Conservation (phyloP, 2,113 vertebrate genomes). For the Epinephelus moara region DNA sequence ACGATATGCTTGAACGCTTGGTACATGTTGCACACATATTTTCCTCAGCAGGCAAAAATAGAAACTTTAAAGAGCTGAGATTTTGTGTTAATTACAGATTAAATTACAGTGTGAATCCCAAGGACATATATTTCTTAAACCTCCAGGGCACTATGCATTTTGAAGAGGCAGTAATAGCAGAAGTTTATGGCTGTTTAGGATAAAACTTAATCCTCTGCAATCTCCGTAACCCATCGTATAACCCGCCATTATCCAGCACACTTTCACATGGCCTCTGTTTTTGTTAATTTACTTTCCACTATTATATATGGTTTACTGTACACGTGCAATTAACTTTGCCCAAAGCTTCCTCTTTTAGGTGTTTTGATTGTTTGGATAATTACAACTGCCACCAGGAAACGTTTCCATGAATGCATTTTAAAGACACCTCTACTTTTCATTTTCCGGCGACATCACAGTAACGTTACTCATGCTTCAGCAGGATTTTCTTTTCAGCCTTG, state of each 20-base stretch:
- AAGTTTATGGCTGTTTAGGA: constrained; percentile 13
- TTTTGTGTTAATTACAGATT: not conserved
- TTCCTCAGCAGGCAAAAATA: not conserved
- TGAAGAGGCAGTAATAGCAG: not conserved
- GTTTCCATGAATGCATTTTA: constrained; percentile 33
- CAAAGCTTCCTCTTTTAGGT: constrained; percentile 33
- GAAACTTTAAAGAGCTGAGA: not conserved
- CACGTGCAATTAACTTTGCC: constrained; percentile 37
- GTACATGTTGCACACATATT: not conserved
- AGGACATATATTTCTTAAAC: not conserved
- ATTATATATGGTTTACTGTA: constrained; percentile 24
- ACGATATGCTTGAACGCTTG: not conserved
- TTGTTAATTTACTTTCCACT: constrained; percentile 13
- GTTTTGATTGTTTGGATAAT: constrained; percentile 35
- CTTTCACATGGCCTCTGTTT: constrained; percentile 27
- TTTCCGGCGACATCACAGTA: not conserved
- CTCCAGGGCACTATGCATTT: not conserved
- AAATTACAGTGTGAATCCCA: not conserved
- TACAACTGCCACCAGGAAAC: constrained; percentile 21
- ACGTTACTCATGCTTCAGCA: not conserved
- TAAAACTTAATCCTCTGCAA: constrained; percentile 31
- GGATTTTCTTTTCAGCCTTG: constrained; percentile 18
- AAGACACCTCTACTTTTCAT: constrained; percentile 27
- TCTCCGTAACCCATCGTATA: constrained; percentile 27
- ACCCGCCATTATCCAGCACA: constrained; percentile 45